Evolutionary conservation across 2,888 invertebrate genomes (phyloP).

Genomic region (Myopa tessellatipennis): DNA sequence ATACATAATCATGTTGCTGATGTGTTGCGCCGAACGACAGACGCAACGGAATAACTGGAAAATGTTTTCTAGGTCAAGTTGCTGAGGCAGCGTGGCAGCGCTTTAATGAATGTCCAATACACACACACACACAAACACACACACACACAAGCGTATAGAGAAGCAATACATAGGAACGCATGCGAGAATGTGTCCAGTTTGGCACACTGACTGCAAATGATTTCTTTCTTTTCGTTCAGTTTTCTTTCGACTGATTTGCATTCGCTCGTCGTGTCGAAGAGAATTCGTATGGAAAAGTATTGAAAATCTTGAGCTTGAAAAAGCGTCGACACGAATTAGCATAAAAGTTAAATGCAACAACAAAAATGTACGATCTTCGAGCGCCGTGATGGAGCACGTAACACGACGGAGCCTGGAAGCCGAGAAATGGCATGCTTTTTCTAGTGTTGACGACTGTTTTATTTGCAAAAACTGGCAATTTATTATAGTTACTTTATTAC

Average conservation of each 20-base stretch:
- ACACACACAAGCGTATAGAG: constrained; percentile 12
- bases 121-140: constrained; percentile 14
- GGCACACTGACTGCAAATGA: constrained; percentile 14
- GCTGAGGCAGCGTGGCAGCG: constrained; percentile 45
- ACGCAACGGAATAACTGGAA: constrained; percentile 66
- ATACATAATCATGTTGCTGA: constrained; percentile 56
- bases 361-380: not conserved
- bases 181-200: not conserved
- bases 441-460: not conserved
- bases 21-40: constrained; percentile 50
- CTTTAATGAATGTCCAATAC: constrained; percentile 26
- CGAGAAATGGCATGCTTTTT: not conserved
- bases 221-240: not conserved
- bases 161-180: not conserved
- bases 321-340: constrained; percentile 13
- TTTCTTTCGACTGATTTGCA: not conserved
- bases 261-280: not conserved
- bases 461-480: too few relatives aligned
- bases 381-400: not conserved
- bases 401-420: not conserved
- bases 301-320: constrained; percentile 7
- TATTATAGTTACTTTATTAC: too few relatives aligned
- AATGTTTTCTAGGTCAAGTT: constrained; percentile 67
- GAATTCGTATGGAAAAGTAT: constrained; percentile 17
- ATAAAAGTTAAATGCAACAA: constrained; percentile 14